Base-by-base conservation (phyloP, 1,140 invertebrate species). In the Diploscapter pachys region DNA sequence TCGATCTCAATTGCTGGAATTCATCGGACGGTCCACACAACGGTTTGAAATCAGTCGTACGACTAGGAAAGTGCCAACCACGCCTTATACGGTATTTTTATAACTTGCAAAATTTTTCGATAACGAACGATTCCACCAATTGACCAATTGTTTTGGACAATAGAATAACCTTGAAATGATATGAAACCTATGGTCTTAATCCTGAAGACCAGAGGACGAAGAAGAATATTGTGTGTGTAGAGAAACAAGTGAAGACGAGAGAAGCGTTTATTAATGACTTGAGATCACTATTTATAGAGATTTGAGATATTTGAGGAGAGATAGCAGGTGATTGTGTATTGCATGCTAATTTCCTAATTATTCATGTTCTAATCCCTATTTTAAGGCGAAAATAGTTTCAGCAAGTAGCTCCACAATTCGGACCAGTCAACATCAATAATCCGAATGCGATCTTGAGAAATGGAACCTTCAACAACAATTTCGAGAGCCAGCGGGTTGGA, bases 341-440 rank as follows among this genome's bases (percentile, higher is more conserved):
- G 31, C 31, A 31, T 31, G 31, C 31, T 31, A 31, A 31, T 31
- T 31, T 31, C 31, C 31, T 31, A 31, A 31, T 31, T 31, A 31
- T 31, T 31, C 31, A 31, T 31, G 31, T 31, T 31, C 31, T 31
- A 31, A 31, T 31, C 31, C 31, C 31, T 31, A 31, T 31, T 31
- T 31, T 31, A 31, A 31, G 31, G 31, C 31, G 31, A 31, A 31
- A 31, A 31, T 11, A 68, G 11, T 68, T 68, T 54, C 48, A 9
- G 8, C 51, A 75, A 65, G 74, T 78, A 50, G 63, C 70, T 31
- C 77, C 74, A 9, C 77, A 78, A 67, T 78, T 59, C 31, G 73
- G 73, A 0, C 74, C 77, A 8, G 65, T 83, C 11, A 85, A 85
- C n/a, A 84, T 84, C 0, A 86, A 84, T 55, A 78, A 84, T 65